Base-by-base conservation (phyloP, 2,888 invertebrate species). In the Vandiemenella viatica region DNA sequence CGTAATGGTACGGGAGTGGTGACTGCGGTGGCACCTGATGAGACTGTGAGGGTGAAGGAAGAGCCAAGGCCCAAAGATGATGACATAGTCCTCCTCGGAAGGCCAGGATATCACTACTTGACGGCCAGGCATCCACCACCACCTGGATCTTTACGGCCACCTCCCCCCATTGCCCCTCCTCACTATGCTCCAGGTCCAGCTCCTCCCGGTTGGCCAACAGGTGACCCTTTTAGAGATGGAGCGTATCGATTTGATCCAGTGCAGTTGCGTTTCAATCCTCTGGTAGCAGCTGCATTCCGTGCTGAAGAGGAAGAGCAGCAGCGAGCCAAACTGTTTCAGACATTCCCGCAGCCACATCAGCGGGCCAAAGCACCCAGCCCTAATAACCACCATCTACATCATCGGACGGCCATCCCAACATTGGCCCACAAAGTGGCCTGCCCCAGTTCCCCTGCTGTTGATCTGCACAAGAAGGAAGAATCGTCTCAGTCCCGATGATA, bases 191-290 rank as follows among this genome's bases (percentile, higher is more conserved):
- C 49, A 26, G 43, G 41, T 42, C 38, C 48, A 44, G 42, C 52
- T 17, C 64, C 63, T 40, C 66, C 65, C 21, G 38, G 16, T 40
- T 37, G 45, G 16, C 50, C 50, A 17, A 16, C 48, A 22, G 17
- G 62, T 66, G 4, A 73, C 76, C 58, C 73, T 74, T 51, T 51
- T 1, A 73, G 75, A 8, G 66, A 67, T 22, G 80, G 82, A 65
- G 79, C 80, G 10, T 83, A 81, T 68, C 74, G 80, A 46, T 75
- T 74, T 60, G 82, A 82, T 62, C 79, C 82, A 37, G 72, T 85
- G 55, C 67, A 66, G 49, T 67, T 65, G 50, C 76, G 84, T 48
- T 85, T 83, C 64, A 84, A 83, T 63, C 84, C 86, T 17, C 69
- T 87, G 23, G 78, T 87, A 70, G 84, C 85, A 58, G 83, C 80